Conservation (phyloP, 2,113 vertebrate species). For the Plectropomus leopardus region DNA sequence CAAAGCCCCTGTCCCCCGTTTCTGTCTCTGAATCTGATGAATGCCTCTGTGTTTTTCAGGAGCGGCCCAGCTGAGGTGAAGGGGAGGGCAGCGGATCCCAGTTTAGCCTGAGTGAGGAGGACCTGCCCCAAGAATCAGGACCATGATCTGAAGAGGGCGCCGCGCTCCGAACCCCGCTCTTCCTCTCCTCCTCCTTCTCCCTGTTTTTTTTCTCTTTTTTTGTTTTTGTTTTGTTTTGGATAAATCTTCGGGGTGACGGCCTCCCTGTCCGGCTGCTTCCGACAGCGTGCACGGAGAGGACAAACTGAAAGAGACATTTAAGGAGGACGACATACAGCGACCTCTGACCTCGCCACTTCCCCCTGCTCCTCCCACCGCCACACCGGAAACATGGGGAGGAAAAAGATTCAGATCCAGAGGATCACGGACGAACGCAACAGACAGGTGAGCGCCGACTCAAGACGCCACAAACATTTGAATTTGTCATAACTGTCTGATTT, state of each 20-base stretch:
- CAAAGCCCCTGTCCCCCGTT: slow-evolving; percentile 17
- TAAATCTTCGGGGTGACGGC: slow-evolving; percentile 31
- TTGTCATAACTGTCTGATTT: slow-evolving; percentile 1
- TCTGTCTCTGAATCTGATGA: slow-evolving; percentile 42
- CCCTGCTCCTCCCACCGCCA: slow-evolving; percentile 65
- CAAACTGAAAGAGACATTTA: slow-evolving; percentile 15
- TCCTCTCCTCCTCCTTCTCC: slow-evolving; percentile 61
- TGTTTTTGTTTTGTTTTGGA: slow-evolving; percentile 20
- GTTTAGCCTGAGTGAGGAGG: slow-evolving; percentile 67
- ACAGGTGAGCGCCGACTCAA: slow-evolving; percentile 85
- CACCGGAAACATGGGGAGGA: slow-evolving; percentile 93
- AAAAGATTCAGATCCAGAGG: slow-evolving; percentile 99
- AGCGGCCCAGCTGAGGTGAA: slow-evolving; percentile 79
- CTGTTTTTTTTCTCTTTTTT: slow-evolving; percentile 50
- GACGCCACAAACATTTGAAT: not conserved
- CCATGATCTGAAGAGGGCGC: slow-evolving; percentile 84
- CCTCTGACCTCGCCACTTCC: slow-evolving; percentile 47
- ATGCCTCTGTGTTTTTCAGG: slow-evolving; percentile 74
- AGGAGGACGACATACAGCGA: slow-evolving; percentile 38
- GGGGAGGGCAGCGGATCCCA: slow-evolving; percentile 75
- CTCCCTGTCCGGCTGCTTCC: slow-evolving; percentile 53
- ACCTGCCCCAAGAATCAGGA: slow-evolving; percentile 69
- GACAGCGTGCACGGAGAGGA: slow-evolving; percentile 32
- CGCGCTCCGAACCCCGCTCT: slow-evolving; percentile 52
- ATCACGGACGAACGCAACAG: slow-evolving; percentile 98